phyloP scores from a whole-genome alignment of 2,888 invertebrate genomes.

The Electrophaes corylata region DNA sequence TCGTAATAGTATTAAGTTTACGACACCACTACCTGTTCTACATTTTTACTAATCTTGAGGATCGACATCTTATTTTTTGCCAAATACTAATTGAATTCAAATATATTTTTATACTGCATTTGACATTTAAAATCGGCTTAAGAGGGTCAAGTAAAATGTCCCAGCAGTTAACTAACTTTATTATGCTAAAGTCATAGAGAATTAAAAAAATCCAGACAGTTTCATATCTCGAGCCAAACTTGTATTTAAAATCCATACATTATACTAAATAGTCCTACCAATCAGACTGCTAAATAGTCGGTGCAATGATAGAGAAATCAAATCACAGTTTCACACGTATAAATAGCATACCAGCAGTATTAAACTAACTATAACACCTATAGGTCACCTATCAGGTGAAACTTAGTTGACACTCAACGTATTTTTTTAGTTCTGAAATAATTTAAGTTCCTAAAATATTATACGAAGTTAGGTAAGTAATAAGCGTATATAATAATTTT shows the following conservation, averaged over 20 bases:
- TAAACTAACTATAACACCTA: too few species aligned
- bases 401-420: too few species aligned
- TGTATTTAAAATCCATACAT: neutral
- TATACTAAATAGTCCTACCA: too few species aligned
- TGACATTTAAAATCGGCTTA: neutral
- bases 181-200: neutral
- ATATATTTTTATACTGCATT: too few species aligned
- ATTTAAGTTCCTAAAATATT: too few species aligned
- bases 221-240: neutral
- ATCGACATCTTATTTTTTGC: neutral
- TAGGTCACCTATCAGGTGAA: too few species aligned
- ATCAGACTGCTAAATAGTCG: too few species aligned
- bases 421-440: too few species aligned
- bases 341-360: neutral
- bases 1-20: slow-evolving; percentile 81
- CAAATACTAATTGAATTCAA: neutral
- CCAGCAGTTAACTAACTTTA: slow-evolving; percentile 1
- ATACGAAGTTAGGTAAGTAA: too few species aligned
- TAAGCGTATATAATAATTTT: too few species aligned
- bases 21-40: slow-evolving; percentile 50
- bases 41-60: neutral
- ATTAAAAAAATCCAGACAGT: neutral
- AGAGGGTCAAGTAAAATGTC: neutral
- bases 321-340: neutral
- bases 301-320: neutral